Evolutionary conservation across 2,888 invertebrate species (phyloP).

Genomic region (Heteropelma amictum): DNA sequence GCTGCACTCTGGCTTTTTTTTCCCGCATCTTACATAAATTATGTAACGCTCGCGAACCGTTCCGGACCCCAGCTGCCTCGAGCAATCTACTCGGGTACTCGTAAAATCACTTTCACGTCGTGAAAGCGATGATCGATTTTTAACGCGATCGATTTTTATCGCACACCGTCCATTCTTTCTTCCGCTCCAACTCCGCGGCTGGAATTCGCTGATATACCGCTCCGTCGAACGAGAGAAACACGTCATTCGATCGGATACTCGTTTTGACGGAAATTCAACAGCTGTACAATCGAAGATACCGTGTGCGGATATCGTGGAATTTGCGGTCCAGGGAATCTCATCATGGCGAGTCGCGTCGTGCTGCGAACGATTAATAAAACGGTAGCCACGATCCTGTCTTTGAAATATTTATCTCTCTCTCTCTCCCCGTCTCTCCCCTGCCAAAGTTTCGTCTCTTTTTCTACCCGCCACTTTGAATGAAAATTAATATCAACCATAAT

Average conservation of each 20-base stretch:
- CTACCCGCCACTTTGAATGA: slow-evolving; percentile 55
- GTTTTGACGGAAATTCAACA: too few relatives aligned
- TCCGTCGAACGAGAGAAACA: too few relatives aligned
- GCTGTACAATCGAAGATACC: too few relatives aligned
- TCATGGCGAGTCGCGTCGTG: slow-evolving; percentile 12
- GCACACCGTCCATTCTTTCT: too few relatives aligned
- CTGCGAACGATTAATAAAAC: slow-evolving; percentile 57
- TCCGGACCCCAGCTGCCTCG: slow-evolving; percentile 15
- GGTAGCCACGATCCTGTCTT: slow-evolving; percentile 45
- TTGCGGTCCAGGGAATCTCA: slow-evolving; percentile 22
- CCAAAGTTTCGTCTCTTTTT: slow-evolving; percentile 5
- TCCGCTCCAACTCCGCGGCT: too few relatives aligned
- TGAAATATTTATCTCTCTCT: slow-evolving; percentile 24
- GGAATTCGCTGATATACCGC: too few relatives aligned
- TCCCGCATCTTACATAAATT: slow-evolving; percentile 54
- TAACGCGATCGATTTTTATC: slow-evolving; percentile 47
- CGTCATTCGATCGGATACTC: too few relatives aligned
- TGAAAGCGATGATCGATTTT: slow-evolving; percentile 38
- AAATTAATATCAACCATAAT: slow-evolving; percentile 70
- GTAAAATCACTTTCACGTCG: slow-evolving; percentile 51
- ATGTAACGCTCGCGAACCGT: slow-evolving; percentile 44
- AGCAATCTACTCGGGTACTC: slow-evolving; percentile 44
- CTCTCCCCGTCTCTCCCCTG: slow-evolving; percentile 4
- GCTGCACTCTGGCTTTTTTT: slow-evolving; percentile 42
- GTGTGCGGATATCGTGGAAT: slow-evolving; percentile 1